A percentile compares a stretch with the other conserved stretches of the same genome.
phyloP scores from a whole-genome alignment of 2,888 invertebrate species.

The Oscheius sp. region DNA sequence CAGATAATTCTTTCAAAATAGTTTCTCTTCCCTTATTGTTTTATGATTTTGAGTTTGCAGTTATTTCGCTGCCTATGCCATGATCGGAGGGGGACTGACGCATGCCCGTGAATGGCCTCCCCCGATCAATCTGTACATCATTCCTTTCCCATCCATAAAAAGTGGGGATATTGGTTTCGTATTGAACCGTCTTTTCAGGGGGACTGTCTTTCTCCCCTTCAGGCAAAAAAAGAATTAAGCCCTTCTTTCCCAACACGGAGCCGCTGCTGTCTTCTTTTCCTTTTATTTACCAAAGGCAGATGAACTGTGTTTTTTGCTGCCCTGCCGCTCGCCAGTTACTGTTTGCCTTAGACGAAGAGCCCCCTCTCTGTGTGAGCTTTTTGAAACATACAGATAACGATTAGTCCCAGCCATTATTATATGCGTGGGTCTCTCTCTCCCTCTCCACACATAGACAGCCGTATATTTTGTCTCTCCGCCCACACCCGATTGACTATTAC shows the following conservation, averaged over 20 bases:
- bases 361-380: too few relatives aligned
- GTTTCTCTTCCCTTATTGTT: background rate
- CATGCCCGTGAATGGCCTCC: conserved; percentile 17
- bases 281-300: too few relatives aligned
- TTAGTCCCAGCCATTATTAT: background rate
- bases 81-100: conserved; percentile 16
- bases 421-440: conserved; percentile 7
- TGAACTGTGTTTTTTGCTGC: too few relatives aligned
- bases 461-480: too few relatives aligned
- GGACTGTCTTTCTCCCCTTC: background rate
- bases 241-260: too few relatives aligned
- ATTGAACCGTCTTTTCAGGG: background rate
- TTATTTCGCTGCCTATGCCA: conserved; percentile 21
- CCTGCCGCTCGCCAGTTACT: background rate
- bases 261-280: too few relatives aligned
- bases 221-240: background rate
- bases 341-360: background rate
- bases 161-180: background rate
- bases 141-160: background rate
- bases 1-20: background rate
- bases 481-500: background rate
- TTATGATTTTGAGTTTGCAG: background rate
- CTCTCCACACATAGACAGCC: background rate
- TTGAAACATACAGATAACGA: conserved; percentile 24
- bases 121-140: conserved; percentile 20